Conservation (phyloP, 2,113 vertebrate genomes). For the Gobio gobio region DNA sequence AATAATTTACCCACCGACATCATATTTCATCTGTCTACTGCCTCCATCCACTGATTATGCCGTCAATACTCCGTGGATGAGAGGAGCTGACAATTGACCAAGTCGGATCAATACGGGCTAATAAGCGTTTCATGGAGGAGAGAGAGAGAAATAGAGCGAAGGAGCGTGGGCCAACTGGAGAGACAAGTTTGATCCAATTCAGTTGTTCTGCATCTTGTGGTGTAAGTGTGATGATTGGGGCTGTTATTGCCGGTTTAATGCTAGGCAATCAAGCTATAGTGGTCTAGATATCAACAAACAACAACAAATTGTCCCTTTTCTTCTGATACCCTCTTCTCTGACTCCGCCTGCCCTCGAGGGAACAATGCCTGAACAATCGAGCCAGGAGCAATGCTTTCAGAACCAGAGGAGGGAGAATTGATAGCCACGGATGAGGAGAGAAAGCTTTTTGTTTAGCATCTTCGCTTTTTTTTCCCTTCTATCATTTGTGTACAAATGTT, state of each 20-base stretch:
- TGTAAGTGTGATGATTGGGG: constrained; percentile 99
- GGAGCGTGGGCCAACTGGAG: constrained; percentile 65
- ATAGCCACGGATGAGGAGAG: constrained; percentile 62
- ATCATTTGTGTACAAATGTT: constrained; percentile 60
- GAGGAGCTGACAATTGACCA: constrained; percentile 98
- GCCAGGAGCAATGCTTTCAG: constrained; percentile 83
- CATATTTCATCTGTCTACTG: constrained; percentile 97
- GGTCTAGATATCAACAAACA: constrained; percentile 99
- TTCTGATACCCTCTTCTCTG: constrained; percentile 91
- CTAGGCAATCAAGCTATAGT: constrained; percentile 99
- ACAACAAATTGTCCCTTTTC: constrained; percentile 98
- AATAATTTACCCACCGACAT: constrained; percentile 97
- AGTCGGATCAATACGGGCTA: constrained; percentile 98
- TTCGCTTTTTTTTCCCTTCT: constrained; percentile 59
- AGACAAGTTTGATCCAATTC: constrained; percentile 96
- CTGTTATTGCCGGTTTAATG: constrained; percentile 99
- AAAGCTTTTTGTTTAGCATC: constrained; percentile 67
- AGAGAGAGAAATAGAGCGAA: constrained; percentile 69
- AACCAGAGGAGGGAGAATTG: constrained; percentile 76
- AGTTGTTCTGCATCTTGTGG: constrained; percentile 91
- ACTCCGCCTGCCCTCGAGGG: constrained; percentile 88
- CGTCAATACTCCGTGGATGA: constrained; percentile 98
- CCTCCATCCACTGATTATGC: constrained; percentile 96
- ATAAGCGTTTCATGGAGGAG: constrained; percentile 96
- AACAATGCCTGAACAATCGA: constrained; percentile 93